Evolutionary conservation across 2,888 invertebrate species (phyloP).

Genomic region (Melanostoma mellinum): DNA sequence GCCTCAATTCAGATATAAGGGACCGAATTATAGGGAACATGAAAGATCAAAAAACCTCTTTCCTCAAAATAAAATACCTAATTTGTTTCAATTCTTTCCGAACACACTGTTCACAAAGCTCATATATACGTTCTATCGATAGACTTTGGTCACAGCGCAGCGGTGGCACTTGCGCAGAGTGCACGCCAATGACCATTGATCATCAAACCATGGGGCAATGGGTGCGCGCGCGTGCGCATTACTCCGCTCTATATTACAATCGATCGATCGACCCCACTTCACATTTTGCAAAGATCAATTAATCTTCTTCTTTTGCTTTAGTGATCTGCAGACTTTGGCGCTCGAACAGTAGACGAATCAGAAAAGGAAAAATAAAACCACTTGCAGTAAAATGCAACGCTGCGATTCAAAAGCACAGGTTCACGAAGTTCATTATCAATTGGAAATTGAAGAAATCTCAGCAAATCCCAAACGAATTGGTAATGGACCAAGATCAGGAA

Average conservation of each 20-base stretch:
- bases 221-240: slow-evolving; percentile 69
- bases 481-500: slow-evolving; percentile 62
- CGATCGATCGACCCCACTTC: slow-evolving; percentile 69
- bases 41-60: not conserved
- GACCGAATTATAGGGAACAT: not conserved
- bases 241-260: slow-evolving; percentile 53
- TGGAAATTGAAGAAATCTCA: slow-evolving; percentile 62
- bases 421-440: slow-evolving; percentile 72
- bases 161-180: slow-evolving; percentile 44
- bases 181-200: slow-evolving; percentile 65
- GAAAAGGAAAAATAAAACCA: not conserved
- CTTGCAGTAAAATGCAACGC: not conserved
- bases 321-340: slow-evolving; percentile 26
- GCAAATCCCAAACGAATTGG: slow-evolving; percentile 66
- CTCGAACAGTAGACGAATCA: slow-evolving; percentile 7
- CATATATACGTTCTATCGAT: not conserved
- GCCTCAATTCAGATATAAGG: too few relatives aligned
- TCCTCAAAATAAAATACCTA: too few relatives aligned
- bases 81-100: not conserved
- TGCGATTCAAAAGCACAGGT: slow-evolving; percentile 63
- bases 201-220: slow-evolving; percentile 62
- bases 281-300: slow-evolving; percentile 65
- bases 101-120: slow-evolving; percentile 4
- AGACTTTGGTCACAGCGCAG: not conserved
- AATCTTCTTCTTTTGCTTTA: slow-evolving; percentile 56